A percentile compares a stretch with the other conserved stretches of the same genome.
Evolutionary conservation across 1,140 invertebrate species (phyloP).

Genomic region (Choristoneura fumiferana): DNA sequence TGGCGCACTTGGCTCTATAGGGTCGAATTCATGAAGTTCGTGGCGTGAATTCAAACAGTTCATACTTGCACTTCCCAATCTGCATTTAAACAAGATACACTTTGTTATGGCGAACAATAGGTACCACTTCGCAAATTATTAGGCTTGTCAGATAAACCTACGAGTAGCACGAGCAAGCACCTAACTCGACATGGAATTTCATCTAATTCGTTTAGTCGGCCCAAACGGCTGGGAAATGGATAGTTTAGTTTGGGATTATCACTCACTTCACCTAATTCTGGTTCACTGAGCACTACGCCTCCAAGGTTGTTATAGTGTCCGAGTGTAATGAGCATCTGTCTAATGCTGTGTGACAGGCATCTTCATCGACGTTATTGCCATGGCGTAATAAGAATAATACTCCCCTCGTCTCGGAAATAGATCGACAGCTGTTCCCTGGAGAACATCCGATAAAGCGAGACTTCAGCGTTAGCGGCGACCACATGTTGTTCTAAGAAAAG

Average conservation of each 20-base stretch:
- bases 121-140: not conserved
- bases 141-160: not conserved
- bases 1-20: conserved; percentile 43
- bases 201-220: not conserved
- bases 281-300: conserved; percentile 1
- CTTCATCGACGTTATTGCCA: conserved; percentile 19
- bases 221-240: not conserved
- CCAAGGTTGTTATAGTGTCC: not conserved
- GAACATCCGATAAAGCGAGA: conserved; percentile 55
- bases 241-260: not conserved
- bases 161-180: too few species aligned
- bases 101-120: not conserved
- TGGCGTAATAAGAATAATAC: conserved; percentile 31
- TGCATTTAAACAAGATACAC: conserved; percentile 3
- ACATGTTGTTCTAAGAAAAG: conserved; percentile 36
- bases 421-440: conserved; percentile 64
- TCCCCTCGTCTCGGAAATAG: conserved; percentile 63
- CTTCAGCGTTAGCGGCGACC: conserved; percentile 42
- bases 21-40: conserved; percentile 37
- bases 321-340: not conserved
- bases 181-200: not conserved
- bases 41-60: conserved; percentile 50
- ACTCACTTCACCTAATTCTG: not conserved
- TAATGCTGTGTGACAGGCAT: conserved; percentile 9
- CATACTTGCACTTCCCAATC: conserved; percentile 34